Evolutionary conservation across 2,888 invertebrate species (phyloP).

Genomic region (Teinopalpus imperialis): DNA sequence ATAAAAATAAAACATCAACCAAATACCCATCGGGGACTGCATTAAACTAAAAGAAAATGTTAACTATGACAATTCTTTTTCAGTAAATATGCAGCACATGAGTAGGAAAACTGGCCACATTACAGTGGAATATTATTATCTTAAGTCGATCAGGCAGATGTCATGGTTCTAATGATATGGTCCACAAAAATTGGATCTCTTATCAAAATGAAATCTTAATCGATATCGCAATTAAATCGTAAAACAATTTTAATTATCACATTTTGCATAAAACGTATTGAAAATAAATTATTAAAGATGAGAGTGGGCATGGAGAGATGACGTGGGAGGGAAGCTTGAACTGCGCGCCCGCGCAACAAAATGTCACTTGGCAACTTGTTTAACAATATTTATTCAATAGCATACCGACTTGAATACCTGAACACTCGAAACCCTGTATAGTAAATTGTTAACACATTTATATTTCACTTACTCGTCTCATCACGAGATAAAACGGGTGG

Average conservation of each 20-base stretch:
- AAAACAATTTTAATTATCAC: conserved; percentile 74
- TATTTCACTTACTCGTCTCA: conserved; percentile 42
- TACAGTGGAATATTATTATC: conserved; percentile 38
- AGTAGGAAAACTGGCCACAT: conserved; percentile 21
- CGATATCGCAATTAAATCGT: conserved; percentile 64
- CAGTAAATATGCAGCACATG: neutral
- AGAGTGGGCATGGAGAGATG: conserved; percentile 52
- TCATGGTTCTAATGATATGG: conserved; percentile 63
- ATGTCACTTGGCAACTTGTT: conserved; percentile 76
- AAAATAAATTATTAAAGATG: conserved; percentile 63
- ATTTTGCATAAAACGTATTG: conserved; percentile 68
- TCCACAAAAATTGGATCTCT: conserved; percentile 56
- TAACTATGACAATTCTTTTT: too few species aligned
- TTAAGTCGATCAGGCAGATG: too few species aligned
- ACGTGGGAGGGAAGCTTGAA: conserved; percentile 55
- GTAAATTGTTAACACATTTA: conserved; percentile 76
- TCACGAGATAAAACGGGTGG: conserved; percentile 22
- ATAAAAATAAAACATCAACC: too few species aligned
- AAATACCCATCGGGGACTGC: too few species aligned
- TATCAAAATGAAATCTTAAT: conserved; percentile 78
- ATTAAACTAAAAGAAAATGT: too few species aligned
- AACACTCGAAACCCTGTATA: conserved; percentile 68
- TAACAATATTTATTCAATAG: conserved; percentile 77
- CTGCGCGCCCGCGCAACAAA: conserved; percentile 52
- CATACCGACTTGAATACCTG: conserved; percentile 61